Conservation (phyloP, 2,113 vertebrate species). For the Microtus montanus region DNA sequence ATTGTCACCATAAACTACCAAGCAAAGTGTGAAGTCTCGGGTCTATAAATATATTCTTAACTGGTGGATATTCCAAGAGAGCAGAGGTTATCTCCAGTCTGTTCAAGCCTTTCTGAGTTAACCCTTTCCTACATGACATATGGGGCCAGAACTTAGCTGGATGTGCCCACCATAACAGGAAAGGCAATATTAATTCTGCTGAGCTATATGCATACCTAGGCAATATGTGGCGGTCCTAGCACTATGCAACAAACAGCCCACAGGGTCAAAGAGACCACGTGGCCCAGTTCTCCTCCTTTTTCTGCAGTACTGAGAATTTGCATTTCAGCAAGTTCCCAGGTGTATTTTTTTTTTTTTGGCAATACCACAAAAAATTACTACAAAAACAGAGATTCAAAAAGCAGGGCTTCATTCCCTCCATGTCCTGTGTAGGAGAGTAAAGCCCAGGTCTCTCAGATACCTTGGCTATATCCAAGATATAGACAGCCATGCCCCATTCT, state of each 20-base stretch:
- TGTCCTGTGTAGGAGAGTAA: background rate
- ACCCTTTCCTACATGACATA: background rate
- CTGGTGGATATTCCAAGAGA: background rate
- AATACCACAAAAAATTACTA: background rate
- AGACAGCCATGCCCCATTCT: background rate
- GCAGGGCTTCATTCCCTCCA: background rate
- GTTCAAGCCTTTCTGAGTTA: background rate
- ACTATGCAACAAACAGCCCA: background rate
- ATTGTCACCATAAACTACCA: background rate
- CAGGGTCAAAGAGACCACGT: background rate
- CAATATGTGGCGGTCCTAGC: background rate
- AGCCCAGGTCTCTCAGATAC: background rate
- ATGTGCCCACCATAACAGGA: background rate
- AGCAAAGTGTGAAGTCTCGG: background rate
- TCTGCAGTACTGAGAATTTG: slow-evolving; percentile 3
- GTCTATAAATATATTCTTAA: background rate
- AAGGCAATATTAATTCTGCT: background rate
- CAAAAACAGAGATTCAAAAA: slow-evolving; percentile 12
- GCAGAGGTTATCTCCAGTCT: slow-evolving; percentile 2
- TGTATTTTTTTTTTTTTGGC: background rate
- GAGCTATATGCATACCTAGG: background rate
- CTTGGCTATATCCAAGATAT: background rate
- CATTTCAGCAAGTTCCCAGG: background rate
- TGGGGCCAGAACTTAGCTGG: background rate
- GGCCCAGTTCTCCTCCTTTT: background rate